Base-by-base conservation (phyloP, 2,888 invertebrate species). In the Calliopum simillimum region DNA sequence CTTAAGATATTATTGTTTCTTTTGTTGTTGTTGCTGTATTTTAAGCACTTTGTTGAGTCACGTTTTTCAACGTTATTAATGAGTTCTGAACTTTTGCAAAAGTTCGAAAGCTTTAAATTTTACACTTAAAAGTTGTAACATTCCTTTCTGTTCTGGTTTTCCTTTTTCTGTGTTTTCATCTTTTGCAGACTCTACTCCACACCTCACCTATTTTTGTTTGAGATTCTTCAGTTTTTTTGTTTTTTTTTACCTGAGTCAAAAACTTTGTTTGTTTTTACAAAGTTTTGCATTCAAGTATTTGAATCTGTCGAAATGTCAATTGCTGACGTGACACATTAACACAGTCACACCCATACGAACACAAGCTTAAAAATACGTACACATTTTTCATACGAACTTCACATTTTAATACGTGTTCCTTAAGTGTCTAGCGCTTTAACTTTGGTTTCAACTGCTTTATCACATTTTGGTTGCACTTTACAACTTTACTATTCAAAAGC, bases 271-370 rank as follows among this genome's bases (percentile, higher is more conserved):
- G 55, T 56, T 56, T 56, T 14, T 11, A 2, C 55, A 56, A 56
- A 56, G 55, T 56, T 56, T 23, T 23, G 33, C 55, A 25, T 23
- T 56, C 23, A 23, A 56, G 55, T 23, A 56, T 56, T 56, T 56
- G 55, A 56, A 56, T 56, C 55, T 56, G 55, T 56, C 55, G 55
- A 56, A 56, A 56, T 56, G 55, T 56, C 55, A 56, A 56, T 56
- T 23, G 55, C 51, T 56, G 55, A 12, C 55, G 55, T 23, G 55
- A 23, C 55, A 23, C 55, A 56, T 14, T 56, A 14, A 56, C 55
- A 56, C 55, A 55, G 23, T 19, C 33, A 33, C 33, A 33, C 33
- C 33, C 33, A 33, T 8, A 33, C 33, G 33, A 33, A 33, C 33
- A 33, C 33, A 33, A 33, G 8, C 6, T 6, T 33, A 33, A 33